phyloP scores from a whole-genome alignment of 2,113 vertebrate genomes.

The Megaptera novaeangliae region DNA sequence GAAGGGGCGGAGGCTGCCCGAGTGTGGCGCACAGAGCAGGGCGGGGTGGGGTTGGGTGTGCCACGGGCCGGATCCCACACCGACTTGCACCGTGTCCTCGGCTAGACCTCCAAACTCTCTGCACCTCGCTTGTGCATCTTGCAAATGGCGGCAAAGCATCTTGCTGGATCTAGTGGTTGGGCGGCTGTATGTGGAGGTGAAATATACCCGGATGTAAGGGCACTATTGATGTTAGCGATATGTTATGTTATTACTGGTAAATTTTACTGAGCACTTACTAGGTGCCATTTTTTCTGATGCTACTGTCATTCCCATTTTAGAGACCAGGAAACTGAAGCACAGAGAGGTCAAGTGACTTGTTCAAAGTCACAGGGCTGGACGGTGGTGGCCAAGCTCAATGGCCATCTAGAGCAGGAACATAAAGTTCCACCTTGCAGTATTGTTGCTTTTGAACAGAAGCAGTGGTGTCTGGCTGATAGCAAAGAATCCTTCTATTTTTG shows the following conservation, averaged over 20 bases:
- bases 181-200: not conserved
- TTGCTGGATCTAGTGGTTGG: accelerated
- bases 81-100: accelerated
- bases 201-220: accelerated
- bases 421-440: not conserved
- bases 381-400: too few relatives aligned
- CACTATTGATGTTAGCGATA: accelerated
- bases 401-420: not conserved
- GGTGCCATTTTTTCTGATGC: not conserved
- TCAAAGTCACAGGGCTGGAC: not conserved
- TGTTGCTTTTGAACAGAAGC: not conserved
- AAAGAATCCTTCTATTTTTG: accelerated
- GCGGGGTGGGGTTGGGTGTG: not conserved
- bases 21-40: not conserved
- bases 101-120: not conserved
- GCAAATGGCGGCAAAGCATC: too few relatives aligned
- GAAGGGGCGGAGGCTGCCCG: not conserved
- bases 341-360: not conserved
- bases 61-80: not conserved
- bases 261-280: not conserved
- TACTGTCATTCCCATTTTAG: not conserved
- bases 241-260: accelerated
- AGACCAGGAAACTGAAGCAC: not conserved
- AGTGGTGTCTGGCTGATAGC: accelerated
- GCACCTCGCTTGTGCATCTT: accelerated